Evolutionary conservation across 2,888 invertebrate species (phyloP), one percentile per base, ranked within the genome.

Genomic region (Coecobrya sp.): DNA sequence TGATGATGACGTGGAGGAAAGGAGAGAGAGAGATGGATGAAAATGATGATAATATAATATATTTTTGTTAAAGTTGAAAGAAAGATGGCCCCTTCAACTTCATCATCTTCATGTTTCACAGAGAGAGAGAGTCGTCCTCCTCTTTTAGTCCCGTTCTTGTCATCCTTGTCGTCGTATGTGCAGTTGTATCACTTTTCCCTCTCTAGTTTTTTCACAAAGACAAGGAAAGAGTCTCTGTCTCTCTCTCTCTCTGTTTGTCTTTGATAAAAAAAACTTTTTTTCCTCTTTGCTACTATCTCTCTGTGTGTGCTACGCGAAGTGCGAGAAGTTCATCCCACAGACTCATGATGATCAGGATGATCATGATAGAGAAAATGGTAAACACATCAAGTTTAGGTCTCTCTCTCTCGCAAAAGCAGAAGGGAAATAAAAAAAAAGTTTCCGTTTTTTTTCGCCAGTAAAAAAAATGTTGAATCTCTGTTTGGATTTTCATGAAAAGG

Each of bases 361-460:
- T n/a, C n/a, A 70, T 7, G 30, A 62, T 42, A 70, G 36, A 70
- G 42, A 25, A 65, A 65, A 65, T 65, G 70, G 70, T 70, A 70
- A 70, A 70, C 70, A 70, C 70, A 36, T 36, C 70, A 70, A 42
- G 42, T 70, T 65, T 55, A 65, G 2, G 16, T 70, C 42, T 42
- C 30, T 16, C 0, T 70, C n/a, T n/a, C 27, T 27, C 25, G 30
- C n/a, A 16, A 55, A 55, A 55, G 55, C 55, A n/a, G n/a, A n/a
- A n/a, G 13, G 7, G n/a, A 55, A n/a, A 55, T 55, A 55, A 55
- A 55, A 55, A n/a, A 55, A 55, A 55, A 55, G 55, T 55, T 55
- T 52, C 13, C 42, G 11, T 3, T 13, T 49, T 49, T 49, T 13
- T 49, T 13, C 49, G 10, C 13, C 11, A 13, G 5, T 49, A 13